Evolutionary conservation across 1,140 invertebrate genomes (phyloP).

Genomic region (Uloborus diversus): DNA sequence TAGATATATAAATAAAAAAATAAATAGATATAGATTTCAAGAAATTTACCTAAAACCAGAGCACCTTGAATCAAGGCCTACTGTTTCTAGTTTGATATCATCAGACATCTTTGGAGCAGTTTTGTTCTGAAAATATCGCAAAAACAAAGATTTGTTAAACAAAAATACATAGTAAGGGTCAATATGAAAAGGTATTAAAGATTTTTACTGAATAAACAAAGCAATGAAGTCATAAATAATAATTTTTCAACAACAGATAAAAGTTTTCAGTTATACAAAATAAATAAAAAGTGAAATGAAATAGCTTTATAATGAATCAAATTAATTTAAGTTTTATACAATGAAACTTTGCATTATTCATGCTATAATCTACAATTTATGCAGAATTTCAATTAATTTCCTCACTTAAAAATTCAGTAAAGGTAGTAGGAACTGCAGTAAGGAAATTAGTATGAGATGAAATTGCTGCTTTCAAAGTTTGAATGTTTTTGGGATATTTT

Average conservation of each 20-base stretch:
- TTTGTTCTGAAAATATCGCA: slow-evolving; percentile 71
- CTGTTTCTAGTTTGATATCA: slow-evolving; percentile 79
- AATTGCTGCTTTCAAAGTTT: no score
- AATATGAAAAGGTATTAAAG: not conserved
- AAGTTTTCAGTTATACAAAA: not conserved
- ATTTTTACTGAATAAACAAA: not conserved
- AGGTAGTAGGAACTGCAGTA: no score
- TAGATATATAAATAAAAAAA: not conserved
- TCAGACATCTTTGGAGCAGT: slow-evolving; percentile 77
- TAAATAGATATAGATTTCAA: not conserved
- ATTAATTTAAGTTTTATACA: no score
- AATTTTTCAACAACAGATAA: not conserved
- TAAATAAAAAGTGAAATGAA: not conserved
- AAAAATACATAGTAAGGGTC: not conserved
- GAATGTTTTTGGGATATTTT: no score
- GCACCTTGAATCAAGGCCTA: slow-evolving; percentile 74
- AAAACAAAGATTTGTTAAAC: not conserved
- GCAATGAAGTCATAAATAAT: not conserved
- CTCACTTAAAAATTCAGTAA: no score
- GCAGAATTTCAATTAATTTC: no score
- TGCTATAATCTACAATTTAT: no score
- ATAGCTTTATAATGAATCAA: not conserved
- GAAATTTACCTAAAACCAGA: slow-evolving; percentile 76
- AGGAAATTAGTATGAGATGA: no score
- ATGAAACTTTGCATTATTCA: no score